Evolutionary conservation across 1,140 invertebrate genomes (phyloP).

Genomic region (Anadara kagoshimensis): DNA sequence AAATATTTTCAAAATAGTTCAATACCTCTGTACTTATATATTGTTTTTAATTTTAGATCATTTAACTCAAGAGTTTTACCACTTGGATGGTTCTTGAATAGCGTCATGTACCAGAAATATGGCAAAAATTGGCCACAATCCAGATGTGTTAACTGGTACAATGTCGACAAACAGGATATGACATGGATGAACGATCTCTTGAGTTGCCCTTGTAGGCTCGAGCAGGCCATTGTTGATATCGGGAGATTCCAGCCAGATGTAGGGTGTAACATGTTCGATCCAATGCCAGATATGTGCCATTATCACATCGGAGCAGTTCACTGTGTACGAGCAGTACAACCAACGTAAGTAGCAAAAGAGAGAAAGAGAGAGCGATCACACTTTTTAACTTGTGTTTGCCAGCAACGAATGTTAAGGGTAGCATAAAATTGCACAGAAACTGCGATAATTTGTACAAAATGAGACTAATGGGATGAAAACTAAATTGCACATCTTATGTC

Average conservation of each 20-base stretch:
- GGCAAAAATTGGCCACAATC: slow-evolving; percentile 55
- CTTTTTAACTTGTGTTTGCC: background rate
- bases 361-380: background rate
- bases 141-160: slow-evolving; percentile 55
- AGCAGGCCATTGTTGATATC: slow-evolving; percentile 92
- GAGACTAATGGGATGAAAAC: no score
- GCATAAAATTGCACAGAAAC: no score
- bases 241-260: slow-evolving; percentile 93
- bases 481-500: no score
- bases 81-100: slow-evolving; percentile 61
- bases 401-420: background rate
- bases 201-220: slow-evolving; percentile 92
- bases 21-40: background rate
- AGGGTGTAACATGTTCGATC: slow-evolving; percentile 85
- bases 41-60: slow-evolving; percentile 38
- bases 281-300: slow-evolving; percentile 88
- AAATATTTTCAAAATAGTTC: no score
- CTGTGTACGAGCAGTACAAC: slow-evolving; percentile 92
- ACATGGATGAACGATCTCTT: slow-evolving; percentile 72
- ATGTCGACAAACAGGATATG: slow-evolving; percentile 47
- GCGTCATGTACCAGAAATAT: slow-evolving; percentile 36
- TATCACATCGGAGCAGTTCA: slow-evolving; percentile 92
- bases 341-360: slow-evolving; percentile 81
- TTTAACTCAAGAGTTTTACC: slow-evolving; percentile 46
- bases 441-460: background rate